Base-by-base conservation (phyloP, 2,797 vertebrate genomes). In the Tympanoctomys barrerae region DNA sequence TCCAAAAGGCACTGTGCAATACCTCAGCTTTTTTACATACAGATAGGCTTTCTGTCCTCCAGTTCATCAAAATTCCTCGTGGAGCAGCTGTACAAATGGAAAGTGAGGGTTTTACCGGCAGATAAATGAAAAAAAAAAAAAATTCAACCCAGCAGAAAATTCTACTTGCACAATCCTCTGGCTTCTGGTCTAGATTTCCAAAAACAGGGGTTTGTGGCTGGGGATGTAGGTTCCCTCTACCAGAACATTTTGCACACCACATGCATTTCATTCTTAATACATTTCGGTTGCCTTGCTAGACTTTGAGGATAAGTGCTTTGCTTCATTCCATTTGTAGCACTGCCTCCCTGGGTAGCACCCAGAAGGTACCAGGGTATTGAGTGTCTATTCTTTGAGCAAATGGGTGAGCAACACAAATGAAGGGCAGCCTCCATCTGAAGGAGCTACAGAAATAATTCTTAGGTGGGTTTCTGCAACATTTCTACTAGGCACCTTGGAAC, bases 11-110 rank as follows among this genome's bases (percentile, higher is more conserved):
- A 49, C 54, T 22, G 33, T 10, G 79, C 42, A 93, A 89, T 91
- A 93, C 89, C 94, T 95, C 82, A 21, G 85, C 94, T 84, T 97
- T 97, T 97, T 97, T 81, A 96, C 95, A 97, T 96, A 97, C 96
- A 97, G 96, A 97, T 93, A 96, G 96, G 79, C 96, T 97, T 94
- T 96, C 95, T 95, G 86, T 93, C 59, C 85, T 86, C 70, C 1
- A 33, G 78, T 96, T 96, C 95, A 97, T 97, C 94, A 97, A 96
- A 96, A 97, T 96, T 97, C 82, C 91, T 94, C 91, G 78, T 61
- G 70, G 85, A 95, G 61, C 78, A 80, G 73, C 94, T 91, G 82
- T 21, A 94, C 87, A 95, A 96, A 95, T 95, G 91, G 87, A 86
- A 95, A 95, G 93, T 52, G 70, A 93, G 71, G 78, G 73, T 54